Percentiles rank a stretch among this genome's conserved stretches.
Evolutionary conservation across 2,888 invertebrate genomes (phyloP).

Genomic region (Zaprionus bogoriensis): DNA sequence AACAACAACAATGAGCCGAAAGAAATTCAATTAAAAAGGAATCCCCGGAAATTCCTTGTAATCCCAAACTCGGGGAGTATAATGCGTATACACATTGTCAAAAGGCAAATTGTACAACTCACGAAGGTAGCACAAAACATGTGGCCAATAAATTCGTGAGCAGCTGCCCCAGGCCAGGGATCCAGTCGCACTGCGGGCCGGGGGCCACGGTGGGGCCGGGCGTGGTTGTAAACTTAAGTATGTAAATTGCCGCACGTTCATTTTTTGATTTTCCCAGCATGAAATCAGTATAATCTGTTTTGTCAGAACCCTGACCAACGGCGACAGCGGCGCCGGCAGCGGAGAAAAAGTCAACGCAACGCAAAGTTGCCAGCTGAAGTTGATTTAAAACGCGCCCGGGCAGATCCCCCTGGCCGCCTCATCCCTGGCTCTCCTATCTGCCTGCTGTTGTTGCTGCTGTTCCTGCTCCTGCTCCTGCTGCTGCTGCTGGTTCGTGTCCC

Average conservation of each 20-base stretch:
- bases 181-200: no score
- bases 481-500: constrained; percentile 34
- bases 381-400: constrained; percentile 51
- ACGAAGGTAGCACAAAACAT: constrained; percentile 75
- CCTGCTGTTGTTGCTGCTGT: not conserved
- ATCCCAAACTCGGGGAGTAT: constrained; percentile 50
- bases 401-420: not conserved
- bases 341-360: constrained; percentile 67
- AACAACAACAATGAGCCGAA: constrained; percentile 36
- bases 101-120: constrained; percentile 72
- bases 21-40: constrained; percentile 74
- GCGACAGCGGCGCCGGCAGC: constrained; percentile 17
- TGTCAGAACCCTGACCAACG: constrained; percentile 60
- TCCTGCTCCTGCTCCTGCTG: constrained; percentile 8
- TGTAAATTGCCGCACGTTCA: constrained; percentile 79
- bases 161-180: constrained; percentile 13
- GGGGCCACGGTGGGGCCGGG: not conserved
- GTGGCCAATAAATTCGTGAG: constrained; percentile 71
- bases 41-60: constrained; percentile 75
- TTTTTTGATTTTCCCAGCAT: constrained; percentile 78
- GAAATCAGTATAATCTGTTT: constrained; percentile 78
- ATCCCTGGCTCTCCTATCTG: constrained; percentile 15
- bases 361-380: constrained; percentile 50
- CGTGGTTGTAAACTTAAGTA: constrained; percentile 63
- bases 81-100: constrained; percentile 56